Evolutionary conservation across 2,797 vertebrate genomes (phyloP), one percentile per base, ranked within the genome.

Genomic region (Limosa lapponica): DNA sequence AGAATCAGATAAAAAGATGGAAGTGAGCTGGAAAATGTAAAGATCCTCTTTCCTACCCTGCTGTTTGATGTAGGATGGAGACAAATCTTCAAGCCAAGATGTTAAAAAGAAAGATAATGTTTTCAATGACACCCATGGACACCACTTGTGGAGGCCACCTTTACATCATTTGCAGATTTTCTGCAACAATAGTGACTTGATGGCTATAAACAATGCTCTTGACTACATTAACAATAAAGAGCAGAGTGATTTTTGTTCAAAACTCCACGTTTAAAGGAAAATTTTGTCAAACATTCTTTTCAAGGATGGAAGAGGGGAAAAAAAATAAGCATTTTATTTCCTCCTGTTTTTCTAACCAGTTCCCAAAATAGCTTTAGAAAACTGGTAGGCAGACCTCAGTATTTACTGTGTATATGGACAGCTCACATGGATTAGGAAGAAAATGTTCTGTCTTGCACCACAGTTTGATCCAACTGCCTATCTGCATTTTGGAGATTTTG

Each of bases 1-100:
- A 49, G 25, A 97, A 92, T 54, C 81, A 61, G 49, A 54, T 94
- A 71, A 95, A 93, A 78, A 87, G 57, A 82, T 74, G 41, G 80
- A 96, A 95, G 34, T 71, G 65, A 94, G 51, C 27, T 86, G 70
- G 70, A 72, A 44, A 93, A 78, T 79, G 83, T 71, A 91, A 44
- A 75, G 84, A 55, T 80, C 18, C 34, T 93, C 39, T 88, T 90
- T 95, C 64, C 43, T 62, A 83, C 19, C 5, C 55, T 82, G n/a
- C 22, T 78, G 24, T 85, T 85, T 91, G 73, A 85, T 94, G 52
- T 72, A 69, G 30, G 41, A 81, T 77, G 44, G 64, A 87, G 66
- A 87, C 46, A 73, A 86, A 72, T 75, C 74, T 86, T 77, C 34
- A 72, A 65, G 46, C 1, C 22, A 90, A 88, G 70, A 75, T 18